A percentile compares a stretch with the other conserved stretches of the same genome.
Conservation (phyloP, 2,113 vertebrate species). For the Forbesichthys papilliferus region DNA sequence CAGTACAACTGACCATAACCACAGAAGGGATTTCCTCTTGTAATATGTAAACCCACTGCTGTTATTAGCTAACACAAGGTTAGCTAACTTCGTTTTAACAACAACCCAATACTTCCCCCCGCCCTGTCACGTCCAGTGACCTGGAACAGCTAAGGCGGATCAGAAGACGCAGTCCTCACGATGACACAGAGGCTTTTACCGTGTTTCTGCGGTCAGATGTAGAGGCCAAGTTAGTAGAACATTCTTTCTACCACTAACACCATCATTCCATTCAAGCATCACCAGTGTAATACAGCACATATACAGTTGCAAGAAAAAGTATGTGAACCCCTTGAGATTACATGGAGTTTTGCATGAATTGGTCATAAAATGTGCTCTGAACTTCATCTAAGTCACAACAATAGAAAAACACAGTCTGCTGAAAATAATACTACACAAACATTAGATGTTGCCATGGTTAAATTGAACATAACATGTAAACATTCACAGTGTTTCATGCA, state of each 20-base stretch:
- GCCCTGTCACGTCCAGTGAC: conserved; percentile 77
- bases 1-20: background rate
- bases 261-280: background rate
- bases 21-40: conserved; percentile 13
- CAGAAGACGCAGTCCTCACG: conserved; percentile 90
- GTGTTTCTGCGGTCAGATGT: conserved; percentile 95
- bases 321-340: too few relatives aligned
- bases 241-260: background rate
- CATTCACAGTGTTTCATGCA: too few relatives aligned
- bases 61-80: conserved; percentile 35
- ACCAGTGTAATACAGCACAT: background rate
- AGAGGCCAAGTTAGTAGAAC: conserved; percentile 88
- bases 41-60: conserved; percentile 46
- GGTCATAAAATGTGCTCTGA: too few relatives aligned
- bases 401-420: too few relatives aligned
- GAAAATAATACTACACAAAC: too few relatives aligned
- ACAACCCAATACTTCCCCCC: background rate
- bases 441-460: too few relatives aligned
- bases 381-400: too few relatives aligned
- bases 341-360: too few relatives aligned
- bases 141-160: conserved; percentile 93
- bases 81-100: background rate
- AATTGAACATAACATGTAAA: too few relatives aligned
- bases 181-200: conserved; percentile 95
- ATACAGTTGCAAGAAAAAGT: too few relatives aligned